Evolutionary conservation across 2,113 vertebrate genomes (phyloP), one percentile per base, ranked within the genome.

Genomic region (Gallinago paraguaiae): DNA sequence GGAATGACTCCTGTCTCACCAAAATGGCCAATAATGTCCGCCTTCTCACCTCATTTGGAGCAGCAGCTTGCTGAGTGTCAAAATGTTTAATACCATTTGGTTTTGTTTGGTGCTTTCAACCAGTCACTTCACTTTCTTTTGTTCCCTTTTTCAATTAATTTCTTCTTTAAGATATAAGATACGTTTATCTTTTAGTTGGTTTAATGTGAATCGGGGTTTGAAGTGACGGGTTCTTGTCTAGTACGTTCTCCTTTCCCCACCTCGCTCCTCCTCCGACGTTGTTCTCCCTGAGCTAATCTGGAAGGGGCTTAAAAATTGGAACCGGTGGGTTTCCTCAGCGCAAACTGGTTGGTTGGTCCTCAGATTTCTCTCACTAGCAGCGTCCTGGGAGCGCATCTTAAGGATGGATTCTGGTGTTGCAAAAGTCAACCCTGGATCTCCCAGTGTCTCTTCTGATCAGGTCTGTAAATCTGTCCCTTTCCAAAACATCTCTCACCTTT

Each of bases 121-220:
- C 97, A 93, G 95, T 95, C 98, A 98, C 97, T 93, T 95, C 98
- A 97, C 97, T 97, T 97, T 98, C 95, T 93, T 94, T 95, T 4
- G 54, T 94, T 93, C 92, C 85, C 85, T 82, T 93, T 96, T 54
- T 31, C 78, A 3, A 75, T 96, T 97, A 2, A 60, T 86, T 96
- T 93, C 97, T 82, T 97, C 95, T 97, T 97, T 83, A 65, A 82
- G 71, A 54, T 76, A 33, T 22, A 23, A 74, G 64, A 81, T 61
- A 7, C 4, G 11, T 96, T 93, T 82, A 13, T 64, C 83, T 91
- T 98, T 98, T 93, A 97, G 97, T 98, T 98, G 98, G 97, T 98
- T 97, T 97, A 98, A 98, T 98, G 98, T 98, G 98, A 99, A 99
- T 98, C 98, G 99, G 98, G 99, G 99, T 99, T 99, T 99, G 98